Percentiles rank a stretch among this genome's conserved stretches.
Evolutionary conservation across 2,888 invertebrate genomes (phyloP).

Genomic region (Acanthoscelides obtectus): DNA sequence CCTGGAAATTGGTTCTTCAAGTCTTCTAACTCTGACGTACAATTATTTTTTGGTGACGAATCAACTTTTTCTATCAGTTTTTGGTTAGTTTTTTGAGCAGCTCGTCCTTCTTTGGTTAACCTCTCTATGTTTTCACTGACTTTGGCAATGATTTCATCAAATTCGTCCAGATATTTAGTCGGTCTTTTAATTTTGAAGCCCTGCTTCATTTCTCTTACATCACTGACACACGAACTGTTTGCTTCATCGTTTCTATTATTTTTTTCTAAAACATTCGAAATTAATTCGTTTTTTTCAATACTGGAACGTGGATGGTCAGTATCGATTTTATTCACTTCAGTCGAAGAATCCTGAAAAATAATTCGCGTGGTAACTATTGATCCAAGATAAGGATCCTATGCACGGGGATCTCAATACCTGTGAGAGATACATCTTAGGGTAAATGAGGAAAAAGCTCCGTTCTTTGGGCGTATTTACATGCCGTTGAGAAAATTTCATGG

Average conservation of each 20-base stretch:
- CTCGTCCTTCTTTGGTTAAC: constrained; percentile 5
- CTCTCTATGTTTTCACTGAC: constrained; percentile 14
- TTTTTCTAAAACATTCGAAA: not conserved
- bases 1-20: constrained; percentile 1
- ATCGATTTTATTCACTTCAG: not conserved
- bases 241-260: not conserved
- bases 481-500: too few relatives aligned
- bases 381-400: too few relatives aligned
- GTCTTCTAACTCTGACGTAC: constrained; percentile 1
- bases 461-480: too few relatives aligned
- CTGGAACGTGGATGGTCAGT: not conserved
- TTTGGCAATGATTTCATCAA: constrained; percentile 16
- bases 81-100: not conserved
- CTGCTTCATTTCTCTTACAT: constrained; percentile 6
- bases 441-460: too few relatives aligned
- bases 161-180: constrained; percentile 11
- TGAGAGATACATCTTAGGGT: too few relatives aligned
- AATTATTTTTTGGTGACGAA: constrained; percentile 10
- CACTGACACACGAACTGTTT: not conserved
- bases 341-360: not conserved
- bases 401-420: too few relatives aligned
- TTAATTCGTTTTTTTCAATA: not conserved
- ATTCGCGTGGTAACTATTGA: too few relatives aligned
- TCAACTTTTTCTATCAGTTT: not conserved
- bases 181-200: not conserved